phyloP scores from a whole-genome alignment of 2,113 vertebrate species.

The Guaruba guarouba region DNA sequence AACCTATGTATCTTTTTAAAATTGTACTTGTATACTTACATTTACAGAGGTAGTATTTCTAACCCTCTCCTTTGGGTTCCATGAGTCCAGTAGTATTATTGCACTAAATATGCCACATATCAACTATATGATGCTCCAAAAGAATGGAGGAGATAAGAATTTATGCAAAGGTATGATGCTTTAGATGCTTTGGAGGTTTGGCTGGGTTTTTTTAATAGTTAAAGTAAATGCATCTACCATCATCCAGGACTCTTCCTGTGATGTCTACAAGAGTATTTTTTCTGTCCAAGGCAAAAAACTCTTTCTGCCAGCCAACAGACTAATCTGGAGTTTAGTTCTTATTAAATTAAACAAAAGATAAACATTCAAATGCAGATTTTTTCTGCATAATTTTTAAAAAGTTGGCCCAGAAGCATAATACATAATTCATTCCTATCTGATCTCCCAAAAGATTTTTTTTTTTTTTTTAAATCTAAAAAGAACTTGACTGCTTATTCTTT shows the following conservation, averaged over 20 bases:
- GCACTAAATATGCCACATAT: background rate
- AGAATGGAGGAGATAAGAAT: background rate
- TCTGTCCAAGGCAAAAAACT: background rate
- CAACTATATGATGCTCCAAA: background rate
- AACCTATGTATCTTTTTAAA: background rate
- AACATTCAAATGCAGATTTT: slow-evolving; percentile 25
- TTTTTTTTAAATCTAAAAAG: background rate
- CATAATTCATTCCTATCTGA: slow-evolving; percentile 30
- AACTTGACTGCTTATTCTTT: slow-evolving; percentile 13
- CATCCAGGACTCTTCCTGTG: background rate
- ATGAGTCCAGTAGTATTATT: background rate
- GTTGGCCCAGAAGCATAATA: slow-evolving; percentile 20
- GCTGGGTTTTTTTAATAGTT: background rate
- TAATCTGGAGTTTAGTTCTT: background rate
- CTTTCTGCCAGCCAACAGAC: background rate
- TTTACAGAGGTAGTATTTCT: background rate
- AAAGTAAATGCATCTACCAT: background rate
- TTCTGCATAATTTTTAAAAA: background rate
- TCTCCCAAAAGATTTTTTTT: slow-evolving; percentile 16
- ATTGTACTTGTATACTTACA: background rate
- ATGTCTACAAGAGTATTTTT: background rate
- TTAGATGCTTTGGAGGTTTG: background rate
- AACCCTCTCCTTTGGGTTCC: background rate
- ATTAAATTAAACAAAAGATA: slow-evolving; percentile 27
- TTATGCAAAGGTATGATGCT: background rate